Conservation (phyloP, 1,140 invertebrate genomes). For the Lethrus apterus region DNA sequence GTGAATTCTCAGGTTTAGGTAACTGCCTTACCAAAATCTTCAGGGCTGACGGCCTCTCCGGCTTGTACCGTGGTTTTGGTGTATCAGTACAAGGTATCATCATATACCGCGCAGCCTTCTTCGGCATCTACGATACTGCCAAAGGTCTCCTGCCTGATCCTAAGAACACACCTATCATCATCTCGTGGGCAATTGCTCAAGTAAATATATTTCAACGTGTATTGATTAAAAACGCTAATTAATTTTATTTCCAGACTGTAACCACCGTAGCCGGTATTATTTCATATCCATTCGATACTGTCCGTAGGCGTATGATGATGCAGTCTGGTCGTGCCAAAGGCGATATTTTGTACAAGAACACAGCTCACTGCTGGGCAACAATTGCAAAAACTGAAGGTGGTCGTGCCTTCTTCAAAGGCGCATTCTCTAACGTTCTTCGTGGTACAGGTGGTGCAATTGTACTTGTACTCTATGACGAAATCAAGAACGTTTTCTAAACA, state of each 20-base stretch:
- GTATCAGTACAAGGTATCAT: slow-evolving; percentile 87
- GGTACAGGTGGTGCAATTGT: slow-evolving; percentile 74
- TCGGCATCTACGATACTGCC: slow-evolving; percentile 88
- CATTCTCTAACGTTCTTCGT: slow-evolving; percentile 71
- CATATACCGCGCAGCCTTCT: slow-evolving; percentile 84
- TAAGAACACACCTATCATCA: slow-evolving; percentile 68
- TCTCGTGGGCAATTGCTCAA: slow-evolving; percentile 79
- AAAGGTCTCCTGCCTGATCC: slow-evolving; percentile 80
- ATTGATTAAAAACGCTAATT: background rate
- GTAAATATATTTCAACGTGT: slow-evolving; percentile 38
- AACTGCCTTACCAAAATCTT: slow-evolving; percentile 79
- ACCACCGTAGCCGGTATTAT: slow-evolving; percentile 49
- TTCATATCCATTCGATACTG: slow-evolving; percentile 86
- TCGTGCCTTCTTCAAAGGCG: slow-evolving; percentile 73
- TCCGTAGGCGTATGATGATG: slow-evolving; percentile 88
- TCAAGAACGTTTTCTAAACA: slow-evolving; percentile 56
- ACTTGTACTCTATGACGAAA: slow-evolving; percentile 70
- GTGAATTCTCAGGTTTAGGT: slow-evolving; percentile 76
- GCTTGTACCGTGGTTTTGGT: slow-evolving; percentile 83
- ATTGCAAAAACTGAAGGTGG: slow-evolving; percentile 59
- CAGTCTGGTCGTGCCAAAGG: slow-evolving; percentile 61
- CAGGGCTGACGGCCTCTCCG: slow-evolving; percentile 72
- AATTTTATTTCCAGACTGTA: slow-evolving; percentile 34
- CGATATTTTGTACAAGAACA: slow-evolving; percentile 67
- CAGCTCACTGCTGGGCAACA: slow-evolving; percentile 64